Evolutionary conservation across 2,888 invertebrate species (phyloP), one percentile per base, ranked within the genome.

Genomic region (Bursaphelenchus okinawaensis): DNA sequence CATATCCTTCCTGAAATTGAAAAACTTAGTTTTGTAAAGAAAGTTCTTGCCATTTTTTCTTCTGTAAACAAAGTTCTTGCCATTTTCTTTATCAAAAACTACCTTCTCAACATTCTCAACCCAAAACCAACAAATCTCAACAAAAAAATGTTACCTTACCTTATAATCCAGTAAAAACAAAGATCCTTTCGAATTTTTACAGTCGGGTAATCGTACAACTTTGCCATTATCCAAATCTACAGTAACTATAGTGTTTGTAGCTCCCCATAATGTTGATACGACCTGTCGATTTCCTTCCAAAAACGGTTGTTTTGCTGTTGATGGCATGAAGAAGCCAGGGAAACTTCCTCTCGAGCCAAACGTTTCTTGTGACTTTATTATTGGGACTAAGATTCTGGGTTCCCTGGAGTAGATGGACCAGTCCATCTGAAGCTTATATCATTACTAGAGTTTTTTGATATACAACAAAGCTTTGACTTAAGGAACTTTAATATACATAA

Each of bases 261-360:
- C 73, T n/a, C 75, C 66, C 77, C 79, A 81, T 1, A 59, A 65
- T 0, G 65, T 75, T 23, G 71, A 61, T 6, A 78, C 52, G 24
- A 80, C 62, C 20, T 81, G 60, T 6, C 71, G 68, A 16, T 68
- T 65, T 22, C 72, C 72, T 61, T 80, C 78, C 2, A 52, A 24
- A 8, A 77, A 81, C 2, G 74, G 66, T 1, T 75, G 63, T 8
- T 59, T 19, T 7, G 67, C 61, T 12, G 67, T 50, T 8, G 56
- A 20, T 16, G 58, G 67, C 4, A 58, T 26, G 66, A 65, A 68
- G 28, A 73, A 63, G n/a, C 72, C 69, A 7, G 67, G 67, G 52
- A 72, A 71, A 9, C n/a, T 22, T 19, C 55, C 27, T 16, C n/a
- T 26, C n/a, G 16, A 12, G 23, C 26, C 22, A 54, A 57, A n/a